Evolutionary conservation across 2,888 invertebrate genomes (phyloP), one percentile per base, ranked within the genome.

Genomic region (Blera fallax): DNA sequence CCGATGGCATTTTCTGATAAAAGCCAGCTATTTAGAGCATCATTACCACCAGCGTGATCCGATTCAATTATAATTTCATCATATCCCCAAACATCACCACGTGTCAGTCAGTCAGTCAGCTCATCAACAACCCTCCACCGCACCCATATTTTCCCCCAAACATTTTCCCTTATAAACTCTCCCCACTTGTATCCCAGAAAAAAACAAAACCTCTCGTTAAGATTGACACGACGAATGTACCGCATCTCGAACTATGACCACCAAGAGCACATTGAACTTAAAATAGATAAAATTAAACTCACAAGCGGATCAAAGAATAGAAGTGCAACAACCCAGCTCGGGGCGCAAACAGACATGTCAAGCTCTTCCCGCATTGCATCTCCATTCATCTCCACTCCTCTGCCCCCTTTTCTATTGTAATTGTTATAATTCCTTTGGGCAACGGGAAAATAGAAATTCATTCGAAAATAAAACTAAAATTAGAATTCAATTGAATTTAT

Each of bases 401-500:
- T 34, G 52, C 56, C 54, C 62, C 48, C 65, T 48, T 37, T 40
- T 70, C 43, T 52, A 45, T 27, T 45, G 54, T 43, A 62, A 60
- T 76, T 67, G 37, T 78, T 54, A 40, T 54, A 11, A 62, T 67
- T 54, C 60, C 48, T 34, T 21, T 60, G 14, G 52, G 70, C 27
- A 32, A n/a, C 43, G 43, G 14, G 16, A 16, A 16, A 69, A 62
- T 45, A 62, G 60, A 64, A 77, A 32, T 77, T 8, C 24, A 62
- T 48, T 70, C 14, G 64, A 58, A 74, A 78, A 34, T 32, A 67
- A 8, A 74, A 84, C 62, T 67, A 85, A 72, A 80, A 81, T 85
- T 81, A 85, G 85, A 85, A 72, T 85, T 81, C 81, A 85, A 85
- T 85, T 85, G 81, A 81, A 72, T 85, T 85, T 85, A 85, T 80